Evolutionary conservation across 2,888 invertebrate species (phyloP).

Genomic region (Mesorhabditis belari): DNA sequence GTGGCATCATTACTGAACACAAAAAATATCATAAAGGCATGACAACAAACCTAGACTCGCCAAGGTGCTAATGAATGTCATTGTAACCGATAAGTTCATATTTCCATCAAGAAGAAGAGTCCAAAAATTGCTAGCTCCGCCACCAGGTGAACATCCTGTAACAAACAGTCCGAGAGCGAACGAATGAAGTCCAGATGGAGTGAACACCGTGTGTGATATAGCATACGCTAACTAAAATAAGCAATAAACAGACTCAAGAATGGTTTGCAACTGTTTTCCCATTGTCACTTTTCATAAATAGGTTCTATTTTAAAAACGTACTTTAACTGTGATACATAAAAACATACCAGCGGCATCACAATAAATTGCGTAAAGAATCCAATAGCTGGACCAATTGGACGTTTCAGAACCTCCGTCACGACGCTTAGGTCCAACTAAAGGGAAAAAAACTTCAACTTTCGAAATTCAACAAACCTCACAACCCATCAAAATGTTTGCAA

Average conservation of each 20-base stretch:
- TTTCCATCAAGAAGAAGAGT: conserved; percentile 83
- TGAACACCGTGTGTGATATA: conserved; percentile 42
- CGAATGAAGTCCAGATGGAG: conserved; percentile 37
- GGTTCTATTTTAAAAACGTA: background rate
- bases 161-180: conserved; percentile 53
- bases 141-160: conserved; percentile 49
- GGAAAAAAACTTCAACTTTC: background rate
- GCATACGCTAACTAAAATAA: conserved; percentile 44
- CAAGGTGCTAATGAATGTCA: conserved; percentile 84
- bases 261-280: background rate
- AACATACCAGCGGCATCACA: conserved; percentile 59
- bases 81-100: conserved; percentile 82
- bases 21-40: background rate
- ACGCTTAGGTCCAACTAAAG: conserved; percentile 45
- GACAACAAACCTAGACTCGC: conserved; percentile 69
- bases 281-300: background rate
- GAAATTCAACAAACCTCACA: conserved; percentile 32
- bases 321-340: background rate
- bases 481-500: conserved; percentile 51
- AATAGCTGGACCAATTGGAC: conserved; percentile 58
- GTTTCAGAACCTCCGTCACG: conserved; percentile 53
- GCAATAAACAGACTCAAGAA: background rate
- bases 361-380: conserved; percentile 59
- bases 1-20: conserved; percentile 57
- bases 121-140: conserved; percentile 95